Conservation (phyloP, 1,140 invertebrate genomes). For the Musca vetustissima region DNA sequence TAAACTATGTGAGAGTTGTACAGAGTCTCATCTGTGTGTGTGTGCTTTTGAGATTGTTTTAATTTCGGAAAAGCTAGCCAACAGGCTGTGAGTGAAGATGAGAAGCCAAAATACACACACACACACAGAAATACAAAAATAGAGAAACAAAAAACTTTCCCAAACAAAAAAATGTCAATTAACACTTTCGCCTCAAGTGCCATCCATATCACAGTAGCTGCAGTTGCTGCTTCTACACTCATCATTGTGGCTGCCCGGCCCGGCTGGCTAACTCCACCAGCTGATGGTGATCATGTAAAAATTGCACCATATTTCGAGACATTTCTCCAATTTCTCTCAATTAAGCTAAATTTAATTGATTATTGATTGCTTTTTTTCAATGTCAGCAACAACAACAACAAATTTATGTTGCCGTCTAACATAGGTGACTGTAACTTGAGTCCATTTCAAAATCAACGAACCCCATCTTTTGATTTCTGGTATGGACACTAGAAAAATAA, state of each 20-base stretch:
- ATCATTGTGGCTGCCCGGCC: neutral
- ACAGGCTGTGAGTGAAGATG: too few species aligned
- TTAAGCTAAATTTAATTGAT: constrained; percentile 24
- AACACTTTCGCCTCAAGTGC: constrained; percentile 23
- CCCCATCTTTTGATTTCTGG: constrained; percentile 3
- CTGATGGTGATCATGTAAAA: constrained; percentile 14
- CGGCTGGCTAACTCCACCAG: neutral
- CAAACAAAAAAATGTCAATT: constrained; percentile 23
- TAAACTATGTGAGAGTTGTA: too few species aligned
- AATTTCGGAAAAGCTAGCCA: too few species aligned
- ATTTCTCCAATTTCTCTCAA: constrained; percentile 24
- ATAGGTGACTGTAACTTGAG: neutral
- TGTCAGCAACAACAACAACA: neutral
- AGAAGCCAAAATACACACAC: too few species aligned
- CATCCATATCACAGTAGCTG: neutral
- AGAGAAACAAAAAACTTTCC: constrained; percentile 13
- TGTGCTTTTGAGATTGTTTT: too few species aligned
- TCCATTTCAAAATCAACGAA: constrained; percentile 6
- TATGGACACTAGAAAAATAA: constrained; percentile 8
- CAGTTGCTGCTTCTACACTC: too few species aligned
- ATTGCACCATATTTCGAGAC: constrained; percentile 17
- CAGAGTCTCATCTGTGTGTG: too few species aligned
- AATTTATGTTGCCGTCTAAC: neutral
- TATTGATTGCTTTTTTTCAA: constrained; percentile 15
- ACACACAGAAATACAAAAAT: neutral